Percentiles rank a stretch among this genome's conserved stretches.
Evolutionary conservation across 2,113 vertebrate species (phyloP).

Genomic region (Rallus limicola): DNA sequence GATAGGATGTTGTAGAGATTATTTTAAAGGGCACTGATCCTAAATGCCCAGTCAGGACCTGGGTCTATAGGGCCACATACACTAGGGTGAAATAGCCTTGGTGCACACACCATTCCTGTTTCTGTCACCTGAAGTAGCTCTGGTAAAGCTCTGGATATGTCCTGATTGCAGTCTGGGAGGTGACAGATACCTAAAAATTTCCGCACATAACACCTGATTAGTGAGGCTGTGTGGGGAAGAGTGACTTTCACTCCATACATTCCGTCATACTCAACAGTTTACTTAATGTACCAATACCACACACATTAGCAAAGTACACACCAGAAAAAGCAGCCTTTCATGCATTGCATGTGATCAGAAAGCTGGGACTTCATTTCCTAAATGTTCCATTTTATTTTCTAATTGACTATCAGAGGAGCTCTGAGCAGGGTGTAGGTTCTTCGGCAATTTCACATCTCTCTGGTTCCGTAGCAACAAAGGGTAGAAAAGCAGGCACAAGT

Average conservation of each 20-base stretch:
- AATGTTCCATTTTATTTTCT: constrained; percentile 45
- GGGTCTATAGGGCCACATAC: neutral
- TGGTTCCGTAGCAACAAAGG: constrained; percentile 2
- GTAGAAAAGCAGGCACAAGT: neutral
- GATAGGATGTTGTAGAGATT: neutral
- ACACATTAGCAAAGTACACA: constrained; percentile 34
- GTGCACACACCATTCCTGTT: neutral
- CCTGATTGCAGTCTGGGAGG: neutral
- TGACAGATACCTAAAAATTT: neutral
- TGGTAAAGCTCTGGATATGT: neutral
- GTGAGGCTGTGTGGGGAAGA: neutral
- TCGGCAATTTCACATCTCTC: constrained; percentile 12
- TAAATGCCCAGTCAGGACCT: neutral
- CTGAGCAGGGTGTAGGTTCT: neutral
- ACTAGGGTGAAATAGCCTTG: neutral
- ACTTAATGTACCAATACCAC: neutral
- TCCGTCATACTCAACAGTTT: neutral
- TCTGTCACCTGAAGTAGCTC: neutral
- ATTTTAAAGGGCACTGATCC: neutral
- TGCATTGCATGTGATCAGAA: neutral
- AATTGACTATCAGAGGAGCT: constrained; percentile 11
- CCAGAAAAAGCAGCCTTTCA: constrained; percentile 21
- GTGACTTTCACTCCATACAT: neutral
- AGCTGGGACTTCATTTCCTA: constrained; percentile 18
- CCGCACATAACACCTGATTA: neutral